Conservation (phyloP, 1,140 invertebrate genomes). For the Physella acuta region DNA sequence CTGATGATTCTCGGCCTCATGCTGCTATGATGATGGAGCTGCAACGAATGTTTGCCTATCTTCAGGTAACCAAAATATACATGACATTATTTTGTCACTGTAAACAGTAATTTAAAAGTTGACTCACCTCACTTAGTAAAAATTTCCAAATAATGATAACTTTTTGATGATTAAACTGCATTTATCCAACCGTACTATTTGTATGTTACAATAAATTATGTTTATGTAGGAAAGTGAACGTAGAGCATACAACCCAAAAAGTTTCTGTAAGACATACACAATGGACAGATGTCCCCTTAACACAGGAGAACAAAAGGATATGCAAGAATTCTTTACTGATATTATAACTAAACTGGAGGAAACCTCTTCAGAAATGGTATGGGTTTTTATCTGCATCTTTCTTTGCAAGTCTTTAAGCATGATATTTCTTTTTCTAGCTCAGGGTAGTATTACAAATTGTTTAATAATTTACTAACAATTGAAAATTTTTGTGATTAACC, state of each 20-base stretch:
- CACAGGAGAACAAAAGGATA: conserved; percentile 95
- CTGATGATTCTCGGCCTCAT: conserved; percentile 73
- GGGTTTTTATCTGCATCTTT: background rate
- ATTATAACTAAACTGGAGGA: conserved; percentile 93
- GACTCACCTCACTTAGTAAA: too few species aligned
- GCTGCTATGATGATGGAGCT: conserved; percentile 80
- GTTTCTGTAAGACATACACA: conserved; percentile 93
- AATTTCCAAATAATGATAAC: too few species aligned
- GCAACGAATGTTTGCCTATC: conserved; percentile 93
- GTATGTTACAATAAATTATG: too few species aligned
- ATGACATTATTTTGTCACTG: too few species aligned
- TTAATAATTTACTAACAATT: too few species aligned
- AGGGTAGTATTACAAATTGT: too few species aligned
- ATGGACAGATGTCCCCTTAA: conserved; percentile 92
- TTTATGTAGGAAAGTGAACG: conserved; percentile 90
- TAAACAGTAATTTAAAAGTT: too few species aligned
- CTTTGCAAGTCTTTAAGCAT: background rate
- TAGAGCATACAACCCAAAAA: conserved; percentile 91
- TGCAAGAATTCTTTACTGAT: conserved; percentile 97
- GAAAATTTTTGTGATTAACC: too few species aligned
- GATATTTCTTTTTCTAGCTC: background rate
- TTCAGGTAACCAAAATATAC: conserved; percentile 68
- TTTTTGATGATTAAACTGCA: too few species aligned
- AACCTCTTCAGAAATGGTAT: conserved; percentile 82
- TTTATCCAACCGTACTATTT: too few species aligned